These are phyloP conservation scores for Azorinus chamasolen DNA, from an alignment of 2,888 invertebrate species.

Conservation along the genomic window DNA sequence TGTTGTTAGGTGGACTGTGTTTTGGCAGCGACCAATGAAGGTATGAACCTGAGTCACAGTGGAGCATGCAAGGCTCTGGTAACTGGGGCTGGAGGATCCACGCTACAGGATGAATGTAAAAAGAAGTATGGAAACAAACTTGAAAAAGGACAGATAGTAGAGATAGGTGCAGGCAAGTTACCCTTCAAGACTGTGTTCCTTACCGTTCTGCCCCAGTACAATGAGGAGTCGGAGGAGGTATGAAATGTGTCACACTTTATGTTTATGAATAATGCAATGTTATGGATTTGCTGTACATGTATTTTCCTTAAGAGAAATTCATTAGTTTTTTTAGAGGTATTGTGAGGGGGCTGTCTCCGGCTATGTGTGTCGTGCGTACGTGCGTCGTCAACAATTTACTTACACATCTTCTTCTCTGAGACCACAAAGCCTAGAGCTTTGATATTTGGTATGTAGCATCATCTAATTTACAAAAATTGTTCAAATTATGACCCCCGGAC, in stretches of 20 bases:
- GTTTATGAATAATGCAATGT: background rate
- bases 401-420: too few relatives aligned
- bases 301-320: too few relatives aligned
- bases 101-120: slow-evolving; percentile 44
- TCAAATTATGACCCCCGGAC: too few relatives aligned
- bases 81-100: slow-evolving; percentile 30
- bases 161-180: slow-evolving; percentile 41
- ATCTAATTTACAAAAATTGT: too few relatives aligned
- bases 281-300: background rate
- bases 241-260: background rate
- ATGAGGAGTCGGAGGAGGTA: background rate
- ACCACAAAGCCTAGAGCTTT: too few relatives aligned
- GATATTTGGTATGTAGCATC: too few relatives aligned
- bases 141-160: slow-evolving; percentile 33
- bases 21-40: slow-evolving; percentile 21
- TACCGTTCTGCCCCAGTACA: slow-evolving; percentile 39
- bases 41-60: slow-evolving; percentile 41
- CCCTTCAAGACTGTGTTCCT: slow-evolving; percentile 45
- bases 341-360: too few relatives aligned
- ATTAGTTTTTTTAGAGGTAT: too few relatives aligned
- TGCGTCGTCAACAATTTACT: too few relatives aligned
- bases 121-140: slow-evolving; percentile 35
- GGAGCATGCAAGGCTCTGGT: slow-evolving; percentile 54
- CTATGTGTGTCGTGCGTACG: too few relatives aligned
- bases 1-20: too few relatives aligned